phyloP scores from a whole-genome alignment of 2,797 vertebrate genomes.

The Discoglossus pictus region DNA sequence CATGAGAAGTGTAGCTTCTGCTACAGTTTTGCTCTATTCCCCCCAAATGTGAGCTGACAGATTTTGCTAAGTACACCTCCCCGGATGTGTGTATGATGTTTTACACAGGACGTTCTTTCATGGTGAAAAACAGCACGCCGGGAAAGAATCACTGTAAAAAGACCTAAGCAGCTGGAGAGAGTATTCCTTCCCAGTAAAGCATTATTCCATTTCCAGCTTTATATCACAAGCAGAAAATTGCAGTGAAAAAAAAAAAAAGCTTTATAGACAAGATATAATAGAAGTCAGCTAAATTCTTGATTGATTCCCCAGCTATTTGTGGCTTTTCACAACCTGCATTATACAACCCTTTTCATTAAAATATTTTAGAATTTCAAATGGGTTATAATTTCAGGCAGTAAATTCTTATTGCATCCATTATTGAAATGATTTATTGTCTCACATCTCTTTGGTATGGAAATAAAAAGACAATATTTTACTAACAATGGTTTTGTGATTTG shows the following conservation, averaged over 20 bases:
- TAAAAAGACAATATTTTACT: too few relatives aligned
- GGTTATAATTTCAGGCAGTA: slow-evolving; percentile 8
- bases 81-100: too few relatives aligned
- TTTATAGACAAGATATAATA: slow-evolving; percentile 27
- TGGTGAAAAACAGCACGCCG: slow-evolving; percentile 25
- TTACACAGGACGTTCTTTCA: too few relatives aligned
- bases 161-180: slow-evolving; percentile 32
- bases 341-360: background rate
- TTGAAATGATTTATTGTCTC: too few relatives aligned
- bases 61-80: too few relatives aligned
- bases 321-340: slow-evolving; percentile 12
- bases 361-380: slow-evolving; percentile 5
- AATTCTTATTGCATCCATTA: too few relatives aligned
- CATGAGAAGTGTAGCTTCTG: too few relatives aligned
- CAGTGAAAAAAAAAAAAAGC: slow-evolving; percentile 42
- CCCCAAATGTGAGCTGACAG: too few relatives aligned
- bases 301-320: slow-evolving; percentile 32
- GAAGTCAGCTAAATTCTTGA: slow-evolving; percentile 27
- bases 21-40: too few relatives aligned
- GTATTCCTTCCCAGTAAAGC: slow-evolving; percentile 33
- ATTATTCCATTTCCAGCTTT: slow-evolving; percentile 37
- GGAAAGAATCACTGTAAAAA: slow-evolving; percentile 29
- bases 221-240: slow-evolving; percentile 36
- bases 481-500: too few relatives aligned
- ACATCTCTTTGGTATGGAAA: too few relatives aligned